Percentiles rank a stretch among this genome's conserved stretches.
These are phyloP conservation scores for Caradrina kadenii DNA, from an alignment of 2,888 invertebrate genomes.

Conservation along the genomic window DNA sequence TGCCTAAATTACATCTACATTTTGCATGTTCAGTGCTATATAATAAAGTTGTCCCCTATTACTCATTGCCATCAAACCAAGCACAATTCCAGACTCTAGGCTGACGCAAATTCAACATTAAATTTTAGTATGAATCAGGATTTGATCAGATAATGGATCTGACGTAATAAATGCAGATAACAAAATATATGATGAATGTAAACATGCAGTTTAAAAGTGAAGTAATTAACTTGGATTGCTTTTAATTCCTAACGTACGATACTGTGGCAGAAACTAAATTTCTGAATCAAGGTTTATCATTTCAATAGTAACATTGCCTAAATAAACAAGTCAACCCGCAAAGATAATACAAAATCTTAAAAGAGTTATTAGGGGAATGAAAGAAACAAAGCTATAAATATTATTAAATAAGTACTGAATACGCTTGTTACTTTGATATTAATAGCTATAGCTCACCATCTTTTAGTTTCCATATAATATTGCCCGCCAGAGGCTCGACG, in stretches of 20 bases:
- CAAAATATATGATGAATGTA: conserved; percentile 1
- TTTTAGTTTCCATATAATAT: conserved; percentile 96
- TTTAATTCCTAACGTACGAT: no score
- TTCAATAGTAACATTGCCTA: neutral
- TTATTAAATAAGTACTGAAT: no score
- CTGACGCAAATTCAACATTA: no score
- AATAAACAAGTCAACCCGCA: neutral
- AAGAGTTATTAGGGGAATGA: neutral
- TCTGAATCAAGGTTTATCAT: no score
- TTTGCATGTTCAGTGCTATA: no score
- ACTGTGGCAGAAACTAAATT: no score
- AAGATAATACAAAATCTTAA: no score
- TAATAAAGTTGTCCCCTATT: no score
- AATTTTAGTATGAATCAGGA: no score
- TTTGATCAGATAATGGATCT: neutral
- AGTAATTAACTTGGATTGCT: neutral
- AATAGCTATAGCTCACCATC: conserved; percentile 89
- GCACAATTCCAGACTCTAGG: no score
- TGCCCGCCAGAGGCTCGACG: conserved; percentile 96
- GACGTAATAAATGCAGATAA: conserved; percentile 18
- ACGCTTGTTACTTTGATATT: neutral
- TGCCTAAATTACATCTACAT: no score
- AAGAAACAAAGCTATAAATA: neutral
- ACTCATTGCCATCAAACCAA: no score
- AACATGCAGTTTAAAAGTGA: neutral